Evolutionary conservation across 2,113 vertebrate species (phyloP), one percentile per base, ranked within the genome.

Genomic region (Chionis minor): DNA sequence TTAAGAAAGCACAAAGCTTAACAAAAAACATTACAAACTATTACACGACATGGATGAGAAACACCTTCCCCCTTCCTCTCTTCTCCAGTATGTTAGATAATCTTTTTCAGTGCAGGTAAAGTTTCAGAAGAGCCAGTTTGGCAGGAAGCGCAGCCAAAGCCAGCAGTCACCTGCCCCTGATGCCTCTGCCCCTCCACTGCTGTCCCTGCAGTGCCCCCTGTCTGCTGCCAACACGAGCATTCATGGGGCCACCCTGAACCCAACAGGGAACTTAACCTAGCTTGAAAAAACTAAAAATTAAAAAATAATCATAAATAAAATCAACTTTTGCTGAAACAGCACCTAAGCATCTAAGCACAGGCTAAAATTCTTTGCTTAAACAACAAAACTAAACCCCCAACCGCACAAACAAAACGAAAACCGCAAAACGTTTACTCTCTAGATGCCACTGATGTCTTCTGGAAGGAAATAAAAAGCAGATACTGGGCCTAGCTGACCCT

Each of bases 141-240:
- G 81, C 81, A 84, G 79, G 23, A 73, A 78, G 38, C 58, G 62
- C 16, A 13, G 54, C 54, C 79, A 20, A 40, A 62, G 26, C 3
- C 42, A 71, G 62, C 74, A 86, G 79, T 1, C 51, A 59, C 66
- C 81, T 72, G 79, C 40, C 63, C 67, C 28, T 4, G 1, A 35
- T 2, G 18, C 58, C 63, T 71, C 54, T 78, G 69, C 72, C 79
- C 59, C 70, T 52, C 51, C 44, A 42, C 4, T 15, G 51, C 91
- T 11, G 17, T 20, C 87, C 91, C 87, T 87, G 61, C 86, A 91
- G 69, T 95, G 95, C 93, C 89, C 94, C 58, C 89, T 95, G 67
- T 6, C 89, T 91, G 66, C 89, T 81, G 73, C 70, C 90, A 95
- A 38, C 86, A 75, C 59, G 51, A 54, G 28, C 72, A 9, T 22